Conservation (phyloP, 2,113 vertebrate species). For the Anoura caudifer region DNA sequence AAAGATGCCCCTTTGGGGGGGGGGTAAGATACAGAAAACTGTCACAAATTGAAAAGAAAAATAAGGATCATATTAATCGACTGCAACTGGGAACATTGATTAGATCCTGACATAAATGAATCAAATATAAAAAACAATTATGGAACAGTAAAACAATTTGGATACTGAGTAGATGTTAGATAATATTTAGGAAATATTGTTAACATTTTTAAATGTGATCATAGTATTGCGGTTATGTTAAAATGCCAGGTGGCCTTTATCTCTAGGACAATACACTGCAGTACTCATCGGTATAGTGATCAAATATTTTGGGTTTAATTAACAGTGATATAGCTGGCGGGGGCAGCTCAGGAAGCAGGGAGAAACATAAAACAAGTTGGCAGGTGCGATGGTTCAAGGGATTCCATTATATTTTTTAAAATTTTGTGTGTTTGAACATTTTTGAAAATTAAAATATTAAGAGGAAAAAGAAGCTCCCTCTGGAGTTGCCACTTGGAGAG, state of each 20-base stretch:
- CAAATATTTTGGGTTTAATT: not conserved
- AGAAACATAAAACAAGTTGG: not conserved
- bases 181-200: not conserved
- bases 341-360: not conserved
- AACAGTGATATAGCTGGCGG: not conserved
- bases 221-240: not conserved
- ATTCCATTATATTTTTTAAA: not conserved
- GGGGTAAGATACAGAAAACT: not conserved
- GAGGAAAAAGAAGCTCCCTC: not conserved
- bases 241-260: not conserved
- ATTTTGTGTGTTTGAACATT: not conserved
- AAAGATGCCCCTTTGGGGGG: not conserved
- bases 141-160: not conserved
- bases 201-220: constrained; percentile 12
- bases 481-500: not conserved
- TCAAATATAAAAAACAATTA: not conserved
- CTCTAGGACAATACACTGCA: constrained; percentile 13
- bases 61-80: not conserved
- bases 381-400: not conserved
- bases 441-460: not conserved
- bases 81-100: not conserved
- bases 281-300: not conserved
- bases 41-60: not conserved
- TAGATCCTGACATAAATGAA: constrained; percentile 26
- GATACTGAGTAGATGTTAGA: not conserved